Base-by-base conservation (phyloP, 2,888 invertebrate species). In the Agrotis puta region DNA sequence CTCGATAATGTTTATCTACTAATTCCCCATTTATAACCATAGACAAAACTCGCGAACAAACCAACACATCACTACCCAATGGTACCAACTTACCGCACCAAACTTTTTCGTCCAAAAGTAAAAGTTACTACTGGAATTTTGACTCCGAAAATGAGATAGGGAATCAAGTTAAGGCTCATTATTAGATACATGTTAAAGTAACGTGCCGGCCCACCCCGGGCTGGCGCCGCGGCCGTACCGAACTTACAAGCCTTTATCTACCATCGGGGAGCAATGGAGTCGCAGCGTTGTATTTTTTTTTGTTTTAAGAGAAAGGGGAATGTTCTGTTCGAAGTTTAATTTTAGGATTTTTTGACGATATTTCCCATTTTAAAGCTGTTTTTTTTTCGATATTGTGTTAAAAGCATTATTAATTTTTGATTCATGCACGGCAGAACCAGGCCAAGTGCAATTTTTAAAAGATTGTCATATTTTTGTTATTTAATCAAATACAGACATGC, bases 211-310 rank as follows among this genome's bases (percentile, higher is more conserved):
- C 92, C 90, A 89, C 92, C 92, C 92, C 87, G 89, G 81, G 82
- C 87, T 91, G 94, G 93, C 93, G 93, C 93, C 56, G 56, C 56
- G 56, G n/a, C n/a, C 92, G 87, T 79, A 78, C 85, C 71, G 73
- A 84, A 74, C 86, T 88, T 89, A 91, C 90, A 80, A 64, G 73
- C 72, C 43, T 89, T 79, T 93, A 92, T 93, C 93, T 91, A 67
- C 85, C 87, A 91, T 92, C 90, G 86, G 69, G 54, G 70, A 83
- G 53, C 80, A 67, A 74, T 90, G 81, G 93, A 93, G 92, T 83
- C 79, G 90, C 65, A 33, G 22, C 39, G 18, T 14, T 64, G 54
- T 64, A 63, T 53, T 48, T 64, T 51, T 51, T 58, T 76, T 70
- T 74, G 77, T 68, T 24, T 4, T 50, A 9, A 61, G 45, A 22